These are phyloP conservation scores for Acridotheres tristis DNA, from an alignment of 2,797 vertebrate genomes.

Conservation along the genomic window DNA sequence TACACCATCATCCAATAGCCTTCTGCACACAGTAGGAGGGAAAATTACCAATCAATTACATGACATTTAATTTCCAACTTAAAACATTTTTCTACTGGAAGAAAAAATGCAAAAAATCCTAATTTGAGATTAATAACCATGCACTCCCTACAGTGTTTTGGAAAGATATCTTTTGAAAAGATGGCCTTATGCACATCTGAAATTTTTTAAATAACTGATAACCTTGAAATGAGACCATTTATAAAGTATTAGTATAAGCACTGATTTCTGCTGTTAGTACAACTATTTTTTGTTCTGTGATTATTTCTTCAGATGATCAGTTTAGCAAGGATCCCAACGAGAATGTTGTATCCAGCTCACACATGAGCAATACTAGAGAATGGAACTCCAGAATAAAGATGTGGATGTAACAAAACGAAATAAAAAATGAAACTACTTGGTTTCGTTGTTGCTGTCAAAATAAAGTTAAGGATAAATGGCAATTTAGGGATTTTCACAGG, in stretches of 20 bases:
- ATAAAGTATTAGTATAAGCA: neutral
- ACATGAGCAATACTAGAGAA: neutral
- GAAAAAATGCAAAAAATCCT: neutral
- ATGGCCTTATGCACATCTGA: neutral
- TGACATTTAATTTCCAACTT: constrained; percentile 64
- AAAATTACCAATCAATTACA: constrained; percentile 67
- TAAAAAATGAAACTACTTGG: neutral
- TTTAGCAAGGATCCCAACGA: neutral
- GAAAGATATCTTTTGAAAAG: neutral
- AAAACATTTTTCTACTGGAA: constrained; percentile 26
- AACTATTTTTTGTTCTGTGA: neutral
- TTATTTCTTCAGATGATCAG: neutral
- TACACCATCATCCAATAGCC: constrained; percentile 14
- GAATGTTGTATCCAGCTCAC: neutral
- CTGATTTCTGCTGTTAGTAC: neutral
- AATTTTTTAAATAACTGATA: neutral
- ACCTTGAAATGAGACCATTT: neutral
- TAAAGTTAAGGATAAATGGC: neutral
- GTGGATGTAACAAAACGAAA: neutral
- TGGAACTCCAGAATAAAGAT: neutral
- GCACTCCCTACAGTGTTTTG: neutral
- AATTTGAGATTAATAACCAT: constrained; percentile 34
- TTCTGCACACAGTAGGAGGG: constrained; percentile 51
- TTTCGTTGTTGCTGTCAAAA: neutral
- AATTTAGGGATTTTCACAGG: neutral